Conservation (phyloP, 53 echinoderm and acorn worm species). For the Echinometra lucunter region DNA sequence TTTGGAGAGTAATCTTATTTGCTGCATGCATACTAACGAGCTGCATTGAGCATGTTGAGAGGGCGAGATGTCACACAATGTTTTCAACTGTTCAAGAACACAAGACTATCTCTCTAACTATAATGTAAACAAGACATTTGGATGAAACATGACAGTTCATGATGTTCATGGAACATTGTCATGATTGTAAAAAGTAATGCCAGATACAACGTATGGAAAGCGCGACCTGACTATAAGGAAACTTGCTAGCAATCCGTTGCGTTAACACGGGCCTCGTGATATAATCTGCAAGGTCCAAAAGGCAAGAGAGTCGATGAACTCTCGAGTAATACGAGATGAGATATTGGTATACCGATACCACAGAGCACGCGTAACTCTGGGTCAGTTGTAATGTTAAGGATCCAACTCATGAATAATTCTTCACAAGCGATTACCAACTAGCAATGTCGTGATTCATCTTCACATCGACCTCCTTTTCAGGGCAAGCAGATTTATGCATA, state of each 20-base stretch:
- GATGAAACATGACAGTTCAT: no score
- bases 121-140: no score
- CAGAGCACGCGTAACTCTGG: not conserved
- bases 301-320: not conserved
- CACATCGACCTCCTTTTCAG: not conserved
- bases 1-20: no score
- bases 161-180: no score
- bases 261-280: not conserved
- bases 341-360: not conserved
- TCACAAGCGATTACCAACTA: not conserved
- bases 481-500: no score
- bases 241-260: not conserved
- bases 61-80: no score
- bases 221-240: not conserved
- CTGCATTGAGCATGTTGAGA: no score
- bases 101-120: no score
- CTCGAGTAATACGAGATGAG: not conserved
- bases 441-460: constrained; percentile 37
- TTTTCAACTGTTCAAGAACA: no score
- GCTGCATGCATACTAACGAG: no score
- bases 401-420: constrained; percentile 29
- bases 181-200: not conserved
- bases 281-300: not conserved
- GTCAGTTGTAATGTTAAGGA: not conserved
- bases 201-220: not conserved